These are phyloP conservation scores for Ctenosaura bakeri DNA, from an alignment of 2,797 vertebrate species.

Conservation along the genomic window DNA sequence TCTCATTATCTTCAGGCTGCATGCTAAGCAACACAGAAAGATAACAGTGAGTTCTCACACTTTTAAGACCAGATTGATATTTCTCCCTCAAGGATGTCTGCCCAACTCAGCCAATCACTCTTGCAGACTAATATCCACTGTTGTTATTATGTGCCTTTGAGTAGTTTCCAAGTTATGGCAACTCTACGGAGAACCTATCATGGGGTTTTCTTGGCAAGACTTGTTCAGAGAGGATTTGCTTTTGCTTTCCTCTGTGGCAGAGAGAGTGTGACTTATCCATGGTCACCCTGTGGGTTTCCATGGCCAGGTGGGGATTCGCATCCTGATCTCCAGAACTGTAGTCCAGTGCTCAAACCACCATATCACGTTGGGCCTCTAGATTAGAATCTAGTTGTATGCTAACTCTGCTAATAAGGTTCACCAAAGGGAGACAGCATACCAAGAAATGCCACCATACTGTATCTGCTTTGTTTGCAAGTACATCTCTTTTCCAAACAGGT, in stretches of 20 bases:
- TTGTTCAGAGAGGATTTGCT: too few relatives aligned
- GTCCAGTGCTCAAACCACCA: too few relatives aligned
- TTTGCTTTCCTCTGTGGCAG: too few relatives aligned
- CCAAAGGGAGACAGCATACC: not conserved
- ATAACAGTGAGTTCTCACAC: not conserved
- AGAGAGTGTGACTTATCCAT: too few relatives aligned
- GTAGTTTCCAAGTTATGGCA: too few relatives aligned
- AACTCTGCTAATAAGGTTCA: not conserved
- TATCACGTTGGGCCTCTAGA: not conserved
- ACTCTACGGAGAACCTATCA: too few relatives aligned
- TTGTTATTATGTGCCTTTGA: too few relatives aligned
- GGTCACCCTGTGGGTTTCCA: too few relatives aligned
- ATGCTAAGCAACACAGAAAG: not conserved
- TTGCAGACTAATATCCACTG: not conserved
- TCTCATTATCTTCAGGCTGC: not conserved
- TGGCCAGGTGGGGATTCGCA: too few relatives aligned
- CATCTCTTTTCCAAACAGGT: not conserved
- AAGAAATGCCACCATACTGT: not conserved
- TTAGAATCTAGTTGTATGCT: not conserved
- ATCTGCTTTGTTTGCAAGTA: not conserved
- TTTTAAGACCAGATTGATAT: not conserved
- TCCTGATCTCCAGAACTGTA: too few relatives aligned
- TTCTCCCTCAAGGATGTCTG: not conserved
- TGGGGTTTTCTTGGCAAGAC: too few relatives aligned
- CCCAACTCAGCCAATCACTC: not conserved